Evolutionary conservation across 2,797 vertebrate species (phyloP).

Genomic region (Trematomus bernacchii): DNA sequence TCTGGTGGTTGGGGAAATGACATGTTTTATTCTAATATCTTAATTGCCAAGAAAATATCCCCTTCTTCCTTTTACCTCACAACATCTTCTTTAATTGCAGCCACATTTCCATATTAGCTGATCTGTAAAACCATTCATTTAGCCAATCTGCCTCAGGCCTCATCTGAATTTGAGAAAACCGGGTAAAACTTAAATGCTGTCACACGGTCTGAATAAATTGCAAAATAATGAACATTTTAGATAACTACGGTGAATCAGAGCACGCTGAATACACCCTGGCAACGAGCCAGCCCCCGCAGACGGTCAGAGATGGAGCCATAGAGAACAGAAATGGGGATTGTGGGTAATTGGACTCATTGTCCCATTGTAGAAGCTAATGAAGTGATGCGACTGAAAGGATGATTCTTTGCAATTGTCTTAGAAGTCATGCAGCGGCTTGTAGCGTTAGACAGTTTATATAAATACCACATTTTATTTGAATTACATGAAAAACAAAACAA

Average conservation of each 20-base stretch:
- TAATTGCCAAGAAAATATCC: not conserved
- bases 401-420: conserved; percentile 50
- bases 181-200: conserved; percentile 61
- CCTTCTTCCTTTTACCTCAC: conserved; percentile 3
- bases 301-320: conserved; percentile 56
- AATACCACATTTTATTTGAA: conserved; percentile 21
- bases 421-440: conserved; percentile 60
- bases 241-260: conserved; percentile 69
- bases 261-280: conserved; percentile 69
- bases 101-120: conserved; percentile 38
- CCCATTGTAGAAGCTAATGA: conserved; percentile 73
- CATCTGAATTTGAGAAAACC: conserved; percentile 46
- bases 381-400: conserved; percentile 67
- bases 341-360: conserved; percentile 77
- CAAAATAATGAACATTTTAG: conserved; percentile 76
- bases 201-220: conserved; percentile 66
- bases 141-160: conserved; percentile 37
- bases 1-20: not conserved
- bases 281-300: conserved; percentile 61
- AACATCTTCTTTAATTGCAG: conserved; percentile 35
- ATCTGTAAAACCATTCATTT: conserved; percentile 24
- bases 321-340: conserved; percentile 56
- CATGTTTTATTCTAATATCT: conserved; percentile 13
- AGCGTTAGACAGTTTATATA: conserved; percentile 14
- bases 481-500: conserved; percentile 22